Evolutionary conservation across 1,140 invertebrate species (phyloP), one percentile per base, ranked within the genome.

Genomic region (Parasteatoda tepidariorum): DNA sequence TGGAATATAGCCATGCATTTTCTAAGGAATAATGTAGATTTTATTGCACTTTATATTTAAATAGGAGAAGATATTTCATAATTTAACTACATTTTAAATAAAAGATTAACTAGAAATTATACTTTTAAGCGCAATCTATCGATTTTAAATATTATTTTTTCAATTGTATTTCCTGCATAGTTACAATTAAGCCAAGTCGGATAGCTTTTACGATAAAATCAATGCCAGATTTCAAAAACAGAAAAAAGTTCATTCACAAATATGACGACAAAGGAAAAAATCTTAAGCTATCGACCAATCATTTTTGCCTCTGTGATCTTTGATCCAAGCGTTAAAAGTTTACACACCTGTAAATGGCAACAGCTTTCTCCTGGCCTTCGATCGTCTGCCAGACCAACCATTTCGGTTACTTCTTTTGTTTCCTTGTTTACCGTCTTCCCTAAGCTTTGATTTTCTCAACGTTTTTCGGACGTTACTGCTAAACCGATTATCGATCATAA

Each of bases 261-360:
- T 48, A 13, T 13, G 9, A 48, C 18, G 38, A 48, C 38, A 48
- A 48, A 48, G 18, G 38, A 48, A 48, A 48, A 48, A 48, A 13
- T 48, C 38, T 48, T 48, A 48, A 48, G 38, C 38, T 48, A 48
- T 48, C 38, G 38, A 48, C 38, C 38, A 48, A 48, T 48, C 38
- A 48, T 48, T 18, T 1, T 48, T 48, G 57, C 7, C 9, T 73
- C 54, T 57, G 70, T 24, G 73, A 75, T 75, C 57, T 75, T 75
- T 75, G 73, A 75, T 75, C 73, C 59, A 38, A 75, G 22, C 73
- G 73, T 75, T 75, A 75, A 75, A 75, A 75, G 73, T 75, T 75
- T 75, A 75, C 59, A 75, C 73, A 75, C 73, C 73, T 75, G 73
- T 75, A 75, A 75, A 62, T 75, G 73, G 73, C 73, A 75, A 75